Percentiles rank a stretch among this genome's conserved stretches.
These are phyloP conservation scores for Phalacrocorax brasilianus DNA, from an alignment of 2,113 vertebrate genomes.

Conservation along the genomic window DNA sequence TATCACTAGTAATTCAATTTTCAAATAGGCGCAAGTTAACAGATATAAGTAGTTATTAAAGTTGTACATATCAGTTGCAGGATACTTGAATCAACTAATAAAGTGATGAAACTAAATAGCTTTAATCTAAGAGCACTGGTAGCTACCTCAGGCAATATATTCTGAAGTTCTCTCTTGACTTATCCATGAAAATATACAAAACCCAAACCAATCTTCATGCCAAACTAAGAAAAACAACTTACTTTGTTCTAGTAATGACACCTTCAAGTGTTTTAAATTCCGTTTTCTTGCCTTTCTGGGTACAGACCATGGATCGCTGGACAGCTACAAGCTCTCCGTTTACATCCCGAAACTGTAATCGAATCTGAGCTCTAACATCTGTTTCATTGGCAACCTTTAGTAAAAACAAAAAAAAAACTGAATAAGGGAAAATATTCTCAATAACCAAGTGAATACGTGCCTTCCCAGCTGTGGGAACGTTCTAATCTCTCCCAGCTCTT, in stretches of 20 bases:
- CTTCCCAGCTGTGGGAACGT: background rate
- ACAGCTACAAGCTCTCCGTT: conserved; percentile 85
- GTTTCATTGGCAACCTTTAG: conserved; percentile 92
- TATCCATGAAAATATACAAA: background rate
- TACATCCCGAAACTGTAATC: conserved; percentile 88
- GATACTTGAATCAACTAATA: background rate
- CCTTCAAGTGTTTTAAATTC: conserved; percentile 96
- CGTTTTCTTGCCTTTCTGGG: conserved; percentile 91
- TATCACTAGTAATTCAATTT: background rate
- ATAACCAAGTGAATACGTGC: background rate
- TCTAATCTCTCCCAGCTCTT: background rate
- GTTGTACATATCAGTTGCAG: background rate
- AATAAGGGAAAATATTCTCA: background rate
- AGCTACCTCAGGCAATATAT: background rate
- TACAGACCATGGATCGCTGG: conserved; percentile 92
- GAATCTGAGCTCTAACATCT: conserved; percentile 93
- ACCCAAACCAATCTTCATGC: background rate
- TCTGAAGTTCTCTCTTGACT: background rate
- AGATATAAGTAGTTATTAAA: background rate
- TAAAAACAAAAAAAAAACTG: background rate
- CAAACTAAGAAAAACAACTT: conserved; percentile 39
- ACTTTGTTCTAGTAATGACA: conserved; percentile 90
- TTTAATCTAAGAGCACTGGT: background rate
- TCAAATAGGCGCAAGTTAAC: background rate
- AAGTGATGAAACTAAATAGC: background rate